These are phyloP conservation scores for Drosophila pegasa DNA, from an alignment of 2,888 invertebrate species.

Conservation along the genomic window DNA sequence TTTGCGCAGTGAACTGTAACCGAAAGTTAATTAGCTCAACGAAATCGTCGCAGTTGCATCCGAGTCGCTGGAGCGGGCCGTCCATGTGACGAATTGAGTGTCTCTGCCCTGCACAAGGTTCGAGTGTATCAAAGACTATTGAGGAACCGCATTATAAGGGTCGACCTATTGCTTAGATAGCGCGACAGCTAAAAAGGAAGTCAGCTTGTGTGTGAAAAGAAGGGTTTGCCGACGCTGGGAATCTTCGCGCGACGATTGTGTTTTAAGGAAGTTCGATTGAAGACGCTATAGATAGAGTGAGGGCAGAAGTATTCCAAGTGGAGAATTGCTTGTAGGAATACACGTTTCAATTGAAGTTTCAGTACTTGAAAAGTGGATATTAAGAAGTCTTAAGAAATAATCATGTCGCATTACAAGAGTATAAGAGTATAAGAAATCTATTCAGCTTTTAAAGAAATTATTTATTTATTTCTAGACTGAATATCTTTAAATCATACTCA, in stretches of 20 bases:
- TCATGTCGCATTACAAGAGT: no score
- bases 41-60: conserved; percentile 56
- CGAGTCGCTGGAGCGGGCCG: conserved; percentile 23
- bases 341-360: no score
- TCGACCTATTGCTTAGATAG: conserved; percentile 37
- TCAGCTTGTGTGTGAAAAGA: conserved; percentile 34
- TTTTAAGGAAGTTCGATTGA: background rate
- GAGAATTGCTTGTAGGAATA: background rate
- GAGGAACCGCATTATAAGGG: conserved; percentile 50
- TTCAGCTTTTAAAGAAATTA: no score
- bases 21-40: conserved; percentile 78
- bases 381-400: no score
- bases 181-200: conserved; percentile 45
- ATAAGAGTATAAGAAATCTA: no score
- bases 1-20: conserved; percentile 77
- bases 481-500: no score
- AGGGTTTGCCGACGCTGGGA: conserved; percentile 47
- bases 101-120: conserved; percentile 32
- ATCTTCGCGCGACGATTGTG: conserved; percentile 12
- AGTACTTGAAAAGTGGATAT: no score
- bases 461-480: no score
- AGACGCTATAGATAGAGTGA: background rate
- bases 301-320: background rate
- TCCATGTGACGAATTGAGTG: conserved; percentile 52
- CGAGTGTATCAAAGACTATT: conserved; percentile 24